Evolutionary conservation across 2,113 vertebrate species (phyloP).

Genomic region (Zingel zingel): DNA sequence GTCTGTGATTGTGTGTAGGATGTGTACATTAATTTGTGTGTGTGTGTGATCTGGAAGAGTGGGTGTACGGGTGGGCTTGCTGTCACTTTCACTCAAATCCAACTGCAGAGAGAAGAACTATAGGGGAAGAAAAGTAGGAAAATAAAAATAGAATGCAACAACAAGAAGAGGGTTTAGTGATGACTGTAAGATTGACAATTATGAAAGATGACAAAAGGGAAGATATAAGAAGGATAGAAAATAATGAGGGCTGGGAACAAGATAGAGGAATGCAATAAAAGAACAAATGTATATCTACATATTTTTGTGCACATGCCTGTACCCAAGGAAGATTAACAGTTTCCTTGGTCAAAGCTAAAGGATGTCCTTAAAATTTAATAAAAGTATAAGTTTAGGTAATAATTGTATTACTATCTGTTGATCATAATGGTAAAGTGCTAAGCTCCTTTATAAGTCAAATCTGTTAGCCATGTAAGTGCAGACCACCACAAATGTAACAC

Average conservation of each 20-base stretch:
- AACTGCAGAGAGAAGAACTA: conserved; percentile 38
- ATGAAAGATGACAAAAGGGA: not conserved
- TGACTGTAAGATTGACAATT: conserved; percentile 1
- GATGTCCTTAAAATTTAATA: not conserved
- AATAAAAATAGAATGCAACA: conserved; percentile 48
- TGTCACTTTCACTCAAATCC: conserved; percentile 68
- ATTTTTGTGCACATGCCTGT: not conserved
- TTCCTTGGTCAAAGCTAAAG: not conserved
- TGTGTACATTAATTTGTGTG: conserved; percentile 1
- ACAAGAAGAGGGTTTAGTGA: conserved; percentile 10
- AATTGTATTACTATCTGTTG: not conserved
- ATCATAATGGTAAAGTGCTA: not conserved
- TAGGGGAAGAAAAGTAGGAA: not conserved
- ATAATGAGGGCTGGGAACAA: not conserved
- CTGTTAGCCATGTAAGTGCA: not conserved
- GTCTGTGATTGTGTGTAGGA: conserved; percentile 6
- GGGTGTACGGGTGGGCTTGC: conserved; percentile 54
- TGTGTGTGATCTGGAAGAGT: conserved; percentile 46
- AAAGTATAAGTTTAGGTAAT: not conserved
- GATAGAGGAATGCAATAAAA: not conserved
- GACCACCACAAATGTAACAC: not conserved
- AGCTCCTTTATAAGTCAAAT: not conserved
- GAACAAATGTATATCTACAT: not conserved
- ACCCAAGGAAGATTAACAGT: not conserved
- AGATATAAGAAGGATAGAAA: not conserved